Base-by-base conservation (phyloP, 2,797 vertebrate species). In the Cottoperca gobio region DNA sequence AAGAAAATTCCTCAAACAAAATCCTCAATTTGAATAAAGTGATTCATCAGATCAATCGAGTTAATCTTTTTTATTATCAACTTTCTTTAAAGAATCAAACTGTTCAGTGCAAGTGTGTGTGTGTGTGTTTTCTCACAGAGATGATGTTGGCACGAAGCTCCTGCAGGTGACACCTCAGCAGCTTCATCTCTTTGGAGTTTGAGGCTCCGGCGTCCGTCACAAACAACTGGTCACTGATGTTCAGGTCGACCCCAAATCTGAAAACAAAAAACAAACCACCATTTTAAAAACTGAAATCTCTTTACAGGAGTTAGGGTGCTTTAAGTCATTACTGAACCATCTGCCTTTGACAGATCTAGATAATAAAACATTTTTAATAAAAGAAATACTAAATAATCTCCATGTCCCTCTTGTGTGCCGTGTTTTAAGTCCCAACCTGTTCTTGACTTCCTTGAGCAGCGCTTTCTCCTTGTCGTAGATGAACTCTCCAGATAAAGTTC, bases 231-330 rank as follows among this genome's bases (percentile, higher is more conserved):
- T 99, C 97, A 42, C 96, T 96, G 91, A 99, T 94, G 68, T 96
- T 94, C 73, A 99, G 94, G 86, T 99, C 98, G 31, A 97, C 96
- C 33, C 98, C 98, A 92, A 99, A 99, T 89, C 98, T 99, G 78
- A 4, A 6, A 5, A 61, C 21, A 70, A 35, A n/a, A 54, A 9
- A 7, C 16, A 19, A 33, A 11, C 0, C 3, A 21, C 26, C 23
- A 14, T 19, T 13, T n/a, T 3, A 37, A 48, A 39, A 7, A 11
- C 39, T n/a, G 19, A 2, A 46, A 16, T 13, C 6, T 39, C 1
- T 43, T 70, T 1, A 42, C 5, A 50, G 6, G 13, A 19, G 52
- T 8, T 33, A 8, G 6, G 31, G 33, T n/a, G 28, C 1, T 48
- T 5, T 37, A 28, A 69, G 19, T 31, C 48, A 46, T 40, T 24